These are phyloP conservation scores for Lucilia cuprina DNA, from an alignment of 1,140 invertebrate species.

Conservation along the genomic window DNA sequence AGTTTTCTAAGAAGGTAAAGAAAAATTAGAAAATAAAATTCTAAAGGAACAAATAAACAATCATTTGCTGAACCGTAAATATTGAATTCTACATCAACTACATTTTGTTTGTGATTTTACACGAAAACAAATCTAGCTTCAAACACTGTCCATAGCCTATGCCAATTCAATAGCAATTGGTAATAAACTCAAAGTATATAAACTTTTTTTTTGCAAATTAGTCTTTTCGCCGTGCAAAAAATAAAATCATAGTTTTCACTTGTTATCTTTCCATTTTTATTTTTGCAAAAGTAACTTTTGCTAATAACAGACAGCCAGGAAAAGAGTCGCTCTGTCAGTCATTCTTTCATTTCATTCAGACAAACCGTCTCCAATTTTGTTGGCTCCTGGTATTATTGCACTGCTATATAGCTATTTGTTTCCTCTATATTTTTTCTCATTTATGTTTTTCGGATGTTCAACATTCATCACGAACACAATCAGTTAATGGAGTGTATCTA, in stretches of 20 bases:
- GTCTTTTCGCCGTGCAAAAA: background rate
- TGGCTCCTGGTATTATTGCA: background rate
- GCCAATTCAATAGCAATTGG: background rate
- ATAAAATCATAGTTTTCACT: background rate
- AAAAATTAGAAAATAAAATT: too few relatives aligned
- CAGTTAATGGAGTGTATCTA: slow-evolving; percentile 5
- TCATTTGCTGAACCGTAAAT: too few relatives aligned
- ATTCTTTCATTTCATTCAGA: background rate
- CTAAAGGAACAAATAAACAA: too few relatives aligned
- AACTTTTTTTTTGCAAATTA: slow-evolving; percentile 4
- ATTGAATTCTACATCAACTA: too few relatives aligned
- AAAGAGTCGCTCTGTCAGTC: background rate
- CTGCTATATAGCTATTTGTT: background rate
- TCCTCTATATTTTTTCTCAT: background rate
- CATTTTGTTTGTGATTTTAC: too few relatives aligned
- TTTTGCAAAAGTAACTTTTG: background rate
- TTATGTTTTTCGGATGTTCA: slow-evolving; percentile 1
- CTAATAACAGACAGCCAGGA: background rate
- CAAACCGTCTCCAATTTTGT: background rate
- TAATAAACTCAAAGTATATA: background rate
- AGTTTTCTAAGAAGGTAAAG: too few relatives aligned
- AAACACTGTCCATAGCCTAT: background rate
- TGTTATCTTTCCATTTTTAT: background rate
- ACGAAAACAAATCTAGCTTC: too few relatives aligned
- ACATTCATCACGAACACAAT: slow-evolving; percentile 6